Base-by-base conservation (phyloP, 1,140 invertebrate species). In the Drosophila rufa region DNA sequence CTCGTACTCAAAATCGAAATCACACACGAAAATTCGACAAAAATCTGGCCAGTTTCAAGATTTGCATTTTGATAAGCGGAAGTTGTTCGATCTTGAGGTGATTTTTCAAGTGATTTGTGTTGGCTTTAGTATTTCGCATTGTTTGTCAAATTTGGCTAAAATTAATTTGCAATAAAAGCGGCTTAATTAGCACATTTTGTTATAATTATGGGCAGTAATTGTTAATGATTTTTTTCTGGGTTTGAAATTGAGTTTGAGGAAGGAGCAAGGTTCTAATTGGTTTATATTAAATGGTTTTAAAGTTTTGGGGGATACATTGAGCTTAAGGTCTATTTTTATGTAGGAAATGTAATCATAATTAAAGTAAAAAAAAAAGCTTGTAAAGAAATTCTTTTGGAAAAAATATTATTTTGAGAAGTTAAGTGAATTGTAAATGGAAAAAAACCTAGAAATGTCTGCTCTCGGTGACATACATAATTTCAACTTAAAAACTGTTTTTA, bases 51-150 rank as follows among this genome's bases (percentile, higher is more conserved):
- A 36, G 53, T 30, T 56, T 56, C 45, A 43, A 76, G 71, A 77
- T 84, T 82, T 80, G 76, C 61, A 73, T 82, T 82, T 80, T 83
- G 84, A 87, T 89, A 89, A 89, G 77, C 83, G 83, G 83, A 87
- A 87, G 83, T 79, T 61, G 59, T 81, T 60, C 46, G 74, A 43
- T 15, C 25, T 50, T 48, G 27, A 53, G 65, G 40, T 47, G 50
- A 55, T 48, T 71, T 70, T 50, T 38, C 19, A 22, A 50, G 36
- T 70, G 45, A 43, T 71, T 59, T 67, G 47, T 40, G 3, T 45
- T 47, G 42, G n/a, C 25, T 22, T 19, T 48, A 19, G 45, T 30
- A 25, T 67, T 42, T 50, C 65, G 56, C 19, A 50, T 69, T 73
- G 69, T 58, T 71, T 71, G 69, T 59, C 65, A 59, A 80, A 46